phyloP scores from a whole-genome alignment of 92 coral and sea anemone species.

The Siderastrea siderea region DNA sequence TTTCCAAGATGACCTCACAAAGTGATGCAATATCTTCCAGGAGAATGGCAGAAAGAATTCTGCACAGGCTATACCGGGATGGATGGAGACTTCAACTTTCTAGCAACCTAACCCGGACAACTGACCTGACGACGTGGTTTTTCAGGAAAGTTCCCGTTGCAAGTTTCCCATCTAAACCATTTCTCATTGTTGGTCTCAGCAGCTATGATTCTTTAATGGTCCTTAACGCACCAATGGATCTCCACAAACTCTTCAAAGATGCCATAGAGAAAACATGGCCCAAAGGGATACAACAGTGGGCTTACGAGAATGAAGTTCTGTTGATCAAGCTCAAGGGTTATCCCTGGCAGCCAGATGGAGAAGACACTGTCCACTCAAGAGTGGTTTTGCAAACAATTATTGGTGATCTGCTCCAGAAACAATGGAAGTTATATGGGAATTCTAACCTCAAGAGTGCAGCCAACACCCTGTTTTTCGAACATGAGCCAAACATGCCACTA shows the following conservation, averaged over 20 bases:
- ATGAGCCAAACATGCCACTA: conserved; percentile 40
- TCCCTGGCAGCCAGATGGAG: conserved; percentile 39
- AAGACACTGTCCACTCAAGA: conserved; percentile 36
- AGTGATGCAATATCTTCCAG: conserved; percentile 25
- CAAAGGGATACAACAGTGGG: conserved; percentile 55
- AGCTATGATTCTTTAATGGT: conserved; percentile 67
- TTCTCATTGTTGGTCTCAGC: conserved; percentile 55
- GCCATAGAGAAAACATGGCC: conserved; percentile 51
- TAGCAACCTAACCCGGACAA: conserved; percentile 33
- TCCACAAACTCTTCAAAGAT: conserved; percentile 46
- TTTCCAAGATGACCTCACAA: background rate
- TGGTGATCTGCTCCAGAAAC: conserved; percentile 33
- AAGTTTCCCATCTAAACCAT: conserved; percentile 2
- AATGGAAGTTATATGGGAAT: conserved; percentile 61
- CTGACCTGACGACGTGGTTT: conserved; percentile 60
- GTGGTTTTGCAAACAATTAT: conserved; percentile 50
- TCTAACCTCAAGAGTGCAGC: conserved; percentile 47
- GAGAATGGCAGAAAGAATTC: conserved; percentile 54
- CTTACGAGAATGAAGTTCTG: conserved; percentile 17
- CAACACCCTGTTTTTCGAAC: conserved; percentile 62
- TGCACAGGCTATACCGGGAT: conserved; percentile 50
- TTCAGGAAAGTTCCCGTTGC: conserved; percentile 20
- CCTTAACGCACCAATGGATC: conserved; percentile 47
- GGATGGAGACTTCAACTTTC: conserved; percentile 67
- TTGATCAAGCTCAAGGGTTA: conserved; percentile 60